Evolutionary conservation across 2,888 invertebrate genomes (phyloP), one percentile per base, ranked within the genome.

Genomic region (Griposia aprilina): DNA sequence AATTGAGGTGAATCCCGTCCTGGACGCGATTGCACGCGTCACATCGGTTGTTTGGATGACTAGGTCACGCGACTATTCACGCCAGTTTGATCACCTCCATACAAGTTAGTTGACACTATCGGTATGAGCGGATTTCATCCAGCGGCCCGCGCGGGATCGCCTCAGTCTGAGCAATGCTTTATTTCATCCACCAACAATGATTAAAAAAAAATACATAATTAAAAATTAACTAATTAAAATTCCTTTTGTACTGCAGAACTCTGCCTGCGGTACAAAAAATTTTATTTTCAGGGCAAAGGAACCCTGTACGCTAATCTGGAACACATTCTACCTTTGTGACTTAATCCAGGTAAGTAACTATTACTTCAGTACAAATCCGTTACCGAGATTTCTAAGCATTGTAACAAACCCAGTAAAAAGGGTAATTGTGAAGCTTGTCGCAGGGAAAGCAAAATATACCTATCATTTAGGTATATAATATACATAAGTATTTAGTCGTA

Each of bases 241-340:
- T 2, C 5, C 7, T 41, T 41, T 50, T 50, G 50, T 17, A 50
- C 17, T 23, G 17, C 57, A 23, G 10, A n/a, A 15, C 15, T 17
- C 5, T 41, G 41, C 41, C 41, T 41, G 41, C 41, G 41, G 41
- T 6, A 41, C 6, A 10, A 52, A 60, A 76, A 66, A 6, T 55
- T 20, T 55, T 78, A 62, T 69, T 45, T 77, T 41, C 20, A 59
- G n/a, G 11, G 20, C 30, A n/a, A 26, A 55, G 3, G 23, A 13
- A 50, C 20, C 10, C 30, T 76, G 11, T 50, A 26, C 6, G 59
- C 78, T 77, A 41, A 45, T 60, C 30, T 59, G 60, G 30, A 45
- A 76, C 23, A 79, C 45, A 36, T 59, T 72, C 13, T 41, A 23
- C 65, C 10, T 66, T 79, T 72, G 50, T 65, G 5, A 30, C 15